A percentile compares a stretch with the other conserved stretches of the same genome.
phyloP scores from a whole-genome alignment of 2,797 vertebrate genomes.

The Syndactyla subalaris region DNA sequence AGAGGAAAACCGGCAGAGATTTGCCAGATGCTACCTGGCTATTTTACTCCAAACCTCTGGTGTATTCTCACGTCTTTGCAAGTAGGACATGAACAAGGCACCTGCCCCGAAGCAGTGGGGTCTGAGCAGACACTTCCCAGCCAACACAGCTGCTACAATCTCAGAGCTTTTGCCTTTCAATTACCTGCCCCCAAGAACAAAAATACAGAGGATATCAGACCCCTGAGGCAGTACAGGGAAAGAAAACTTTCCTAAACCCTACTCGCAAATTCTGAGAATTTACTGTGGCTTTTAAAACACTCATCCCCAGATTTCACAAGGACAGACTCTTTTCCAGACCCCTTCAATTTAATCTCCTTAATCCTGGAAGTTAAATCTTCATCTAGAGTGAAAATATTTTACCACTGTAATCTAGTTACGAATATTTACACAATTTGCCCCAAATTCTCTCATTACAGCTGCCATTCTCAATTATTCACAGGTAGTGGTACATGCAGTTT shows the following conservation, averaged over 20 bases:
- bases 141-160: constrained; percentile 4
- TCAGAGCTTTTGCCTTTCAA: constrained; percentile 14
- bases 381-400: constrained; percentile 70
- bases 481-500: constrained; percentile 73
- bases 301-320: constrained; percentile 22
- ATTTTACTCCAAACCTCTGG: background rate
- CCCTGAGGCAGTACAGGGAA: constrained; percentile 2
- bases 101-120: background rate
- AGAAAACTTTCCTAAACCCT: constrained; percentile 6
- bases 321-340: constrained; percentile 32
- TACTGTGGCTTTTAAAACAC: constrained; percentile 28
- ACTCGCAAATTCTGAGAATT: constrained; percentile 38
- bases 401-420: constrained; percentile 65
- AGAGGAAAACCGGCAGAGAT: background rate
- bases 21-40: background rate
- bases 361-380: constrained; percentile 59
- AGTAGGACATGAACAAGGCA: constrained; percentile 10
- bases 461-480: constrained; percentile 73
- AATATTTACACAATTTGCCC: constrained; percentile 72
- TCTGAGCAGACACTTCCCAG: background rate
- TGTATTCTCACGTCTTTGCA: background rate
- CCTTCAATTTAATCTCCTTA: constrained; percentile 69
- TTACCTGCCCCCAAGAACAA: background rate
- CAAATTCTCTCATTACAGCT: constrained; percentile 68
- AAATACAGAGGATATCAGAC: constrained; percentile 28